phyloP scores from a whole-genome alignment of 2,888 invertebrate species.

The Trichopoda pennipes region DNA sequence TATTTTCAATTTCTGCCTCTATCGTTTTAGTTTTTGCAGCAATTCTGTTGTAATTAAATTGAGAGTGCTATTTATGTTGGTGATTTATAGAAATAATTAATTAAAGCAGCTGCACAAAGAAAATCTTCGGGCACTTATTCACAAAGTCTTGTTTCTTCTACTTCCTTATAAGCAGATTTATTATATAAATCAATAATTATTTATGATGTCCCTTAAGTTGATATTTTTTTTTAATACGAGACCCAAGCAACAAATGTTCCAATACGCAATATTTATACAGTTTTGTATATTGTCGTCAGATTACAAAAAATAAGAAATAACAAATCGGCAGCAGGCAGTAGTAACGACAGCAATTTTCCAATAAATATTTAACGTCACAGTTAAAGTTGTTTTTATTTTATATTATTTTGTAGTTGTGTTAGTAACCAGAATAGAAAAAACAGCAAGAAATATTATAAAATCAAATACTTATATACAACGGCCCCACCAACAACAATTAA shows the following conservation, averaged over 20 bases:
- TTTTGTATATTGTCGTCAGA: constrained; percentile 24
- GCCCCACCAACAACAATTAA: constrained; percentile 39
- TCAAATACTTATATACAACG: constrained; percentile 15
- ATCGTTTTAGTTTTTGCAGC: background rate
- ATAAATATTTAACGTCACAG: constrained; percentile 56
- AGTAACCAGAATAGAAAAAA: constrained; percentile 18
- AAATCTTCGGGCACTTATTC: background rate
- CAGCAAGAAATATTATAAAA: constrained; percentile 14
- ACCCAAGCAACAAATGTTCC: constrained; percentile 12
- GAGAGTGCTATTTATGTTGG: background rate
- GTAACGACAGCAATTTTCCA: constrained; percentile 40
- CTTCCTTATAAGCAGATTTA: constrained; percentile 33
- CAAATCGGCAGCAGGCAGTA: constrained; percentile 4
- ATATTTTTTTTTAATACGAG: constrained; percentile 6
- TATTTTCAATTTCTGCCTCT: constrained; percentile 12
- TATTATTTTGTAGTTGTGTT: constrained; percentile 22
- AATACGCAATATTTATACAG: constrained; percentile 42
- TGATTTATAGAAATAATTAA: background rate
- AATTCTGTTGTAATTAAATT: background rate
- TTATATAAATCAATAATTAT: constrained; percentile 1
- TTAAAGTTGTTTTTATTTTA: constrained; percentile 27
- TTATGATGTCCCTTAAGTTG: background rate
- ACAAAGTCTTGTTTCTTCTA: constrained; percentile 12
- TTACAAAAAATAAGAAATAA: constrained; percentile 19
- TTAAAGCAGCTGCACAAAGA: constrained; percentile 4